Base-by-base conservation (phyloP, 2,888 invertebrate species). In the Clostera curtula region DNA sequence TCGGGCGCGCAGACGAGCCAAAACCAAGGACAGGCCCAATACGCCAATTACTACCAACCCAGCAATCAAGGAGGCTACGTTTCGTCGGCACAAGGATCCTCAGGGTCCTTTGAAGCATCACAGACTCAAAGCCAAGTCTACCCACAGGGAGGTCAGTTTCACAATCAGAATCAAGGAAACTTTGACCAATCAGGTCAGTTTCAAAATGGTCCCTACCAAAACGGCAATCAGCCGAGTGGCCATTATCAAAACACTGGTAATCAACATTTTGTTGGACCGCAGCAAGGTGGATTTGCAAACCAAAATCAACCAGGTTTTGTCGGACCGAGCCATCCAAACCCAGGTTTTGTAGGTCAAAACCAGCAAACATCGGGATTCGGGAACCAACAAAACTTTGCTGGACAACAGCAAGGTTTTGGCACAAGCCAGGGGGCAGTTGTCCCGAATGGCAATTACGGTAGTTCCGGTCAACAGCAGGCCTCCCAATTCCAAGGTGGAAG, bases 21-120 rank as follows among this genome's bases (percentile, higher is more conserved):
- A 25, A 46, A 49, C 11, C 56, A 54, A 34, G 52, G 49, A n/a
- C n/a, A n/a, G n/a, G n/a, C n/a, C 2, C 56, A 60, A 22, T 57
- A 55, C 14, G 55, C 37, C 1, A 58, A 52, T 24, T 52, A 48
- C n/a, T 40, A 50, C 18, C 47, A 43, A 4, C 50, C 42, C 27
- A 23, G 42, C 17, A 25, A 43, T 10, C 54, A 53, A 43, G 51
- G 39, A 13, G 27, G 36, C 5, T 47, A 47, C 14, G 32, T 24
- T 6, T 41, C 35, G 10, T 11, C 34, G 22, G 34, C 31, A 3
- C 43, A 39, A 15, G 32, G 24, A 1, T 35, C 35, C 12, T 37
- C 43, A 12, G 38, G 43, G 3, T 52, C n/a, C n/a, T n/a, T n/a
- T n/a, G n/a, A n/a, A n/a, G n/a, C n/a, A n/a, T n/a, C 45, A 31